Evolutionary conservation across 2,113 vertebrate genomes (phyloP).

Genomic region (Phasianus colchicus): DNA sequence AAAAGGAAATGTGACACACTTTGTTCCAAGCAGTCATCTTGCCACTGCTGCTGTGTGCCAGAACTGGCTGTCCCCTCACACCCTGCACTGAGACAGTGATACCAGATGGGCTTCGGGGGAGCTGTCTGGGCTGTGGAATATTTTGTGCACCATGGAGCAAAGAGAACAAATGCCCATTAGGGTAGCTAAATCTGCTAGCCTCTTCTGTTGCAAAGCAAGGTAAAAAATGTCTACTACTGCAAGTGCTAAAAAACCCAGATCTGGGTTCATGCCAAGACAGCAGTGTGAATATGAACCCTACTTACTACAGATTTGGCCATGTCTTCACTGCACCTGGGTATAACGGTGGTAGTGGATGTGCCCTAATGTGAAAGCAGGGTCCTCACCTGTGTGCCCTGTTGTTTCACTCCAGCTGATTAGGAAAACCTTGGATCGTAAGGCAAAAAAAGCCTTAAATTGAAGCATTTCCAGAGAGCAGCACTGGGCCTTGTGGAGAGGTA

Average conservation of each 20-base stretch:
- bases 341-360: background rate
- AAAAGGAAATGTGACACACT: background rate
- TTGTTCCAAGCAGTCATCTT: background rate
- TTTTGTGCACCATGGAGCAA: accelerated
- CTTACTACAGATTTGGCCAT: background rate
- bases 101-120: background rate
- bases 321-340: background rate
- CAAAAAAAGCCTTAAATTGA: background rate
- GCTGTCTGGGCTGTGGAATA: accelerated
- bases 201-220: background rate
- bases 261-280: background rate
- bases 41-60: too few species aligned
- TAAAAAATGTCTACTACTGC: background rate
- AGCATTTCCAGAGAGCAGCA: accelerated
- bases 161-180: background rate
- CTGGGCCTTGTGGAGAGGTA: background rate
- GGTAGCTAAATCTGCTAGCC: background rate
- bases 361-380: background rate
- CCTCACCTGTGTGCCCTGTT: background rate
- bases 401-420: background rate
- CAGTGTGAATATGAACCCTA: background rate
- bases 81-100: background rate
- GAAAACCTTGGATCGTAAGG: background rate
- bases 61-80: background rate
- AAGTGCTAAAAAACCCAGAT: background rate